Percentiles rank a stretch among this genome's conserved stretches.
Conservation (phyloP, 1,140 invertebrate genomes). For the Bradysia coprophila region DNA sequence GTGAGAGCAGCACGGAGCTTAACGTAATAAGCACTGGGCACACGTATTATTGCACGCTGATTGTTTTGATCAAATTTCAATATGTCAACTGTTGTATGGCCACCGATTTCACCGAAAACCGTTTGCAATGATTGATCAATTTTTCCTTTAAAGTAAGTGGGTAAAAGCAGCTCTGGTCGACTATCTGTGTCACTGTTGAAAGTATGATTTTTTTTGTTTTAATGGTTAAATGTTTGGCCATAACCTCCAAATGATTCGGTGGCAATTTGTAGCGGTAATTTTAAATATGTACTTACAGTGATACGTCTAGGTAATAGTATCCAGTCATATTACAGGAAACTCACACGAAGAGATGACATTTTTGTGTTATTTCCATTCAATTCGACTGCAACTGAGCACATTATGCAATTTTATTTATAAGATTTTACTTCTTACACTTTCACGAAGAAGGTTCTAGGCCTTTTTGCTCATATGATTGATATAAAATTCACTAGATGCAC, state of each 20-base stretch:
- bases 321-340: too few species aligned
- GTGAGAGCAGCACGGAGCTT: constrained; percentile 34
- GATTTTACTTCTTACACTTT: too few species aligned
- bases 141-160: constrained; percentile 32
- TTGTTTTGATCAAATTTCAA: constrained; percentile 30
- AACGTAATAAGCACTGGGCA: constrained; percentile 29
- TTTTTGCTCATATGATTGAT: too few species aligned
- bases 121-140: constrained; percentile 29
- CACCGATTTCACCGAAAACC: constrained; percentile 37
- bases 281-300: constrained; percentile 19
- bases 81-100: constrained; percentile 31
- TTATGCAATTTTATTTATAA: too few species aligned
- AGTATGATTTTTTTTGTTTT: not conserved
- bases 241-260: constrained; percentile 1
- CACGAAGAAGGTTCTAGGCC: too few species aligned
- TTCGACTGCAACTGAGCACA: too few species aligned
- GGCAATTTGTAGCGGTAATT: constrained; percentile 5
- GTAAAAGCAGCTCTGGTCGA: constrained; percentile 20
- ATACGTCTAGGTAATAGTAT: constrained; percentile 22
- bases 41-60: constrained; percentile 32
- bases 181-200: constrained; percentile 29
- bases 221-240: constrained; percentile 1
- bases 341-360: too few species aligned
- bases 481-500: too few species aligned
- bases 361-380: too few species aligned